Evolutionary conservation across 2,888 invertebrate species (phyloP), one percentile per base, ranked within the genome.

Genomic region (Artemia sinica): DNA sequence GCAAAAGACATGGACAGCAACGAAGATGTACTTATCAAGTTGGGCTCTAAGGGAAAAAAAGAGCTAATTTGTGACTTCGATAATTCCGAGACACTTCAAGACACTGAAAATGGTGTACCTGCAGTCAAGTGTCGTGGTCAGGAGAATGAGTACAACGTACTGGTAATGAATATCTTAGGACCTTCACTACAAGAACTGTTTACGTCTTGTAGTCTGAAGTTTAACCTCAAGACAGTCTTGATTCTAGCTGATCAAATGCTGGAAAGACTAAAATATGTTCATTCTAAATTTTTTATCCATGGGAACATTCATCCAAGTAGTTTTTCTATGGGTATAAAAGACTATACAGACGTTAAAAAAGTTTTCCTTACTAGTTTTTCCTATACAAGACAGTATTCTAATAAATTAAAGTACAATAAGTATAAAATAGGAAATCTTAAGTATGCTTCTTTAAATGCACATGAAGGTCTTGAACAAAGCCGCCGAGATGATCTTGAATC

Each of bases 401-500:
- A 41, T 2, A 3, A 3, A 41, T 1, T 41, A 2, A 41, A 6
- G 41, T 41, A 6, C 41, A 41, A 95, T 78, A 95, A 96, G 81
- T 96, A 95, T 81, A 81, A 93, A 74, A 93, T 92, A 68, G 92
- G 91, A 73, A 94, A 93, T 66, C 93, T 93, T 68, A 86, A 96
- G 77, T 99, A 98, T 81, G 98, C 98, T 73, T 95, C 95, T 73
- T n/a, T 98, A 77, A 98, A 98, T 82, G 97, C 98, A 73, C 98
- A 98, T 82, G 84, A 97, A 77, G 97, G 97, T 75, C 96, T 96
- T 79, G 96, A 97, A 80, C 96, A 96, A 79, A 80, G 95, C 76
- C 88, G 98, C 74, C 85, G 98, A 74, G 98, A 98, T 81, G 98
- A 98, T 79, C 92, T 99, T 91, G 98, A 98, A 80, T 96, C 96